A percentile compares a stretch with the other conserved stretches of the same genome.
Conservation (phyloP, 2,888 invertebrate genomes). For the Alitta virens region DNA sequence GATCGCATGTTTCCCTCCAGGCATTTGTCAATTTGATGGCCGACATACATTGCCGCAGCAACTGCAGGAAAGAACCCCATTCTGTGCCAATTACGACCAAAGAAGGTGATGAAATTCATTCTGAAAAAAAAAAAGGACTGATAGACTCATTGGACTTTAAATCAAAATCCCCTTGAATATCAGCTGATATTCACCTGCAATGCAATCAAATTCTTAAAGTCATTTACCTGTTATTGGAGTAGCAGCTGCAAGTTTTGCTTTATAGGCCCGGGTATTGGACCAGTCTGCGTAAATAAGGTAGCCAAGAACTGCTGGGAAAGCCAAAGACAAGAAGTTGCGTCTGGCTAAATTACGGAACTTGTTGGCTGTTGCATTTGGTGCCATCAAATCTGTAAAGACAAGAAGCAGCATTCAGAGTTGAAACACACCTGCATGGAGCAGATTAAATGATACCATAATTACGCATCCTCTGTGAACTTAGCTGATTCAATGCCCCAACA, state of each 20-base stretch:
- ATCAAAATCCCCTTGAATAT: background rate
- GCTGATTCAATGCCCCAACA: too few relatives aligned
- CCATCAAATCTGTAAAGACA: background rate
- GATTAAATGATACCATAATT: too few relatives aligned
- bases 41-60: slow-evolving; percentile 11
- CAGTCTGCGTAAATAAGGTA: slow-evolving; percentile 26
- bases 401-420: background rate
- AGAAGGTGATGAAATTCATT: too few relatives aligned
- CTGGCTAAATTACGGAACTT: background rate
- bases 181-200: too few relatives aligned
- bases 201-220: background rate
- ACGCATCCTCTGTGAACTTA: too few relatives aligned
- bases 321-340: slow-evolving; percentile 11
- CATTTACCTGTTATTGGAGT: too few relatives aligned
- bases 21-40: slow-evolving; percentile 2
- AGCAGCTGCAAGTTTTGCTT: slow-evolving; percentile 5
- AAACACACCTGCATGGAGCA: too few relatives aligned
- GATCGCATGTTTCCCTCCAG: background rate
- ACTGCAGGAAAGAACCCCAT: slow-evolving; percentile 13
- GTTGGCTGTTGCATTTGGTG: background rate
- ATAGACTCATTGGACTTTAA: too few relatives aligned
- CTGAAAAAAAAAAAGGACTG: too few relatives aligned
- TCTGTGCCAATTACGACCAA: too few relatives aligned
- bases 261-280: slow-evolving; percentile 25
- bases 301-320: slow-evolving; percentile 17